A percentile compares a stretch with the other conserved stretches of the same genome.
Evolutionary conservation across 37 sponge, comb jelly and placozoan genomes (phyloP).

Genomic region (Aplysina aerophoba): DNA sequence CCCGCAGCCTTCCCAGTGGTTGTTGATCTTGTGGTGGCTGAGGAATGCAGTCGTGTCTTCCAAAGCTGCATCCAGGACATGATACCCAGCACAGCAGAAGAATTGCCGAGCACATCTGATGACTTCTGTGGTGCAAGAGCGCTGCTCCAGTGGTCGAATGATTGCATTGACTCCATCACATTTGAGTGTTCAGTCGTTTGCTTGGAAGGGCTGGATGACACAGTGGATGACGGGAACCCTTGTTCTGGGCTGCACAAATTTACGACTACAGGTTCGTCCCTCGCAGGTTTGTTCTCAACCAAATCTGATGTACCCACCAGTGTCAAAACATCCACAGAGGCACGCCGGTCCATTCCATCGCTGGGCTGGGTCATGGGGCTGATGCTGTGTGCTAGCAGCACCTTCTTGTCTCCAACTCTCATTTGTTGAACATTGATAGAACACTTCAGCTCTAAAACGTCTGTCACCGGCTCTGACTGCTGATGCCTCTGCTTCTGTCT

Average conservation of each 20-base stretch:
- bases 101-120: conserved; percentile 27
- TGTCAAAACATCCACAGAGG: too few relatives aligned
- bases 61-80: conserved; percentile 28
- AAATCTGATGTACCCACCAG: too few relatives aligned
- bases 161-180: too few relatives aligned
- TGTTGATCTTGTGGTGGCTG: neutral
- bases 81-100: neutral
- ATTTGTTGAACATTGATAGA: conserved; percentile 1
- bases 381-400: neutral
- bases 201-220: too few relatives aligned
- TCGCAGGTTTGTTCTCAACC: neutral
- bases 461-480: neutral
- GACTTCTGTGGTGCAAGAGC: neutral
- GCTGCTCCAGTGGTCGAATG: conserved; percentile 27
- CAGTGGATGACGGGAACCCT: too few relatives aligned
- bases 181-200: too few relatives aligned
- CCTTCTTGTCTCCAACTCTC: neutral
- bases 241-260: neutral
- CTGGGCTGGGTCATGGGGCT: too few relatives aligned
- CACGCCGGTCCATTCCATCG: too few relatives aligned
- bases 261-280: too few relatives aligned
- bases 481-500: neutral
- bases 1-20: neutral
- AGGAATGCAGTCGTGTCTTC: neutral
- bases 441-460: neutral